Percentiles rank a stretch among this genome's conserved stretches.
phyloP scores from a whole-genome alignment of 2,797 vertebrate genomes.

The Tokudaia tokunoshimensis region DNA sequence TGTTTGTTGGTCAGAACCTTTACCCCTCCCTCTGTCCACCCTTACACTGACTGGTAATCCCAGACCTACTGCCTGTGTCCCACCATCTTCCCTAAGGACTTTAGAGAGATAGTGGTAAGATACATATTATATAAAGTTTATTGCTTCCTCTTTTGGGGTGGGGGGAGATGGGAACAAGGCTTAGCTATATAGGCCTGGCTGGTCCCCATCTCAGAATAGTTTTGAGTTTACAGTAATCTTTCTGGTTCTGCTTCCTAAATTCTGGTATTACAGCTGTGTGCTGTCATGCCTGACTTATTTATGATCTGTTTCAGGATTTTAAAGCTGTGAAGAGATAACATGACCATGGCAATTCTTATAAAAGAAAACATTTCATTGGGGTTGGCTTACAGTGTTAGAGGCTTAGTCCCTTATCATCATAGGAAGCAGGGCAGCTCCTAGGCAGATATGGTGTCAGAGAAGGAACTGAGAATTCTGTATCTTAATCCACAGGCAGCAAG shows the following conservation, averaged over 20 bases:
- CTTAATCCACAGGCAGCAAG: background rate
- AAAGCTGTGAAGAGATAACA: background rate
- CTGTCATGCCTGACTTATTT: background rate
- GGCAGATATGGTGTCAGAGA: background rate
- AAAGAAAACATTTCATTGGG: background rate
- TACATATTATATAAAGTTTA: background rate
- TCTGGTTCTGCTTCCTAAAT: background rate
- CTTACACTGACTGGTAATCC: background rate
- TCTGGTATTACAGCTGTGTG: background rate
- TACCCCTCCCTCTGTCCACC: slow-evolving; percentile 25
- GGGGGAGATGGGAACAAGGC: too few species aligned
- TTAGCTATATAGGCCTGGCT: background rate
- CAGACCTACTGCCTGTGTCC: background rate
- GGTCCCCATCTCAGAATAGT: background rate
- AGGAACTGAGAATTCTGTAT: background rate
- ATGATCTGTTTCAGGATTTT: background rate
- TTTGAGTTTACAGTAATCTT: background rate
- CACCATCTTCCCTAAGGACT: background rate
- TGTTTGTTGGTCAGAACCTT: background rate
- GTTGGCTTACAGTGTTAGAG: background rate
- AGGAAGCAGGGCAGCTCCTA: background rate
- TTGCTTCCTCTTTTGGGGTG: background rate
- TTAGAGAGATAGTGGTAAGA: slow-evolving; percentile 5
- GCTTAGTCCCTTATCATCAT: background rate
- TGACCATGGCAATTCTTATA: background rate